A percentile compares a stretch with the other conserved stretches of the same genome.
These are phyloP conservation scores for Zygothrica quintamaculata DNA, from an alignment of 2,888 invertebrate species.

Conservation along the genomic window DNA sequence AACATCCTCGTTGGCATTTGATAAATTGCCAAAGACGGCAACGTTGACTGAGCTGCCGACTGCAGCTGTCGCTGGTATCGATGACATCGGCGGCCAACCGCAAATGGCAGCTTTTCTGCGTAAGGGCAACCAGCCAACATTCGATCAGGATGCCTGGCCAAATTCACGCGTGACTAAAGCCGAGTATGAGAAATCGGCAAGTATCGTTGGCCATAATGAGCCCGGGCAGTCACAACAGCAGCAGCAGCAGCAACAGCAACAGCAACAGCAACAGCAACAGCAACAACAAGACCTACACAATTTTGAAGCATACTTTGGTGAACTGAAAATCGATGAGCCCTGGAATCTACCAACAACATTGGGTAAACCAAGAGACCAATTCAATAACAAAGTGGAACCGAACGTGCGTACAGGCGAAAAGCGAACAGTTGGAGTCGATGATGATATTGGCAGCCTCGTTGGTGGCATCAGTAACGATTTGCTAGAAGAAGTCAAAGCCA, in stretches of 20 bases:
- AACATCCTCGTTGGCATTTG: conserved; percentile 78
- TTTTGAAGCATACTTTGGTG: conserved; percentile 70
- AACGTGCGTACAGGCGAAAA: conserved; percentile 48
- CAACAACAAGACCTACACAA: conserved; percentile 39
- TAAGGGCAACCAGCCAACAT: conserved; percentile 27
- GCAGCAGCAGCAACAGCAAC: conserved; percentile 30
- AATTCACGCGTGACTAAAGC: conserved; percentile 75
- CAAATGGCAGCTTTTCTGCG: conserved; percentile 42
- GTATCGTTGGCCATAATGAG: conserved; percentile 70
- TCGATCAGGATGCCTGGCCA: conserved; percentile 57
- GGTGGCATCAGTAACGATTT: conserved; percentile 69
- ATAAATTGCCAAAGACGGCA: conserved; percentile 72
- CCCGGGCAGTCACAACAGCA: conserved; percentile 36
- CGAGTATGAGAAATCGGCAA: conserved; percentile 78
- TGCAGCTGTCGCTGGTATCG: conserved; percentile 46
- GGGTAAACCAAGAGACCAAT: conserved; percentile 24
- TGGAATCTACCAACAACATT: conserved; percentile 41
- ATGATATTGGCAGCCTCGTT: conserved; percentile 18
- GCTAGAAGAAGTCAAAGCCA: conserved; percentile 76
- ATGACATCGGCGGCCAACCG: conserved; percentile 58
- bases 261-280: conserved; percentile 27
- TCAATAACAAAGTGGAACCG: conserved; percentile 53
- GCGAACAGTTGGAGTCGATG: conserved; percentile 15
- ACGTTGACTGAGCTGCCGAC: conserved; percentile 58
- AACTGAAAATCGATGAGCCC: conserved; percentile 74